A percentile compares a stretch with the other conserved stretches of the same genome.
phyloP scores from a whole-genome alignment of 2,113 vertebrate species.

The Pica pica region DNA sequence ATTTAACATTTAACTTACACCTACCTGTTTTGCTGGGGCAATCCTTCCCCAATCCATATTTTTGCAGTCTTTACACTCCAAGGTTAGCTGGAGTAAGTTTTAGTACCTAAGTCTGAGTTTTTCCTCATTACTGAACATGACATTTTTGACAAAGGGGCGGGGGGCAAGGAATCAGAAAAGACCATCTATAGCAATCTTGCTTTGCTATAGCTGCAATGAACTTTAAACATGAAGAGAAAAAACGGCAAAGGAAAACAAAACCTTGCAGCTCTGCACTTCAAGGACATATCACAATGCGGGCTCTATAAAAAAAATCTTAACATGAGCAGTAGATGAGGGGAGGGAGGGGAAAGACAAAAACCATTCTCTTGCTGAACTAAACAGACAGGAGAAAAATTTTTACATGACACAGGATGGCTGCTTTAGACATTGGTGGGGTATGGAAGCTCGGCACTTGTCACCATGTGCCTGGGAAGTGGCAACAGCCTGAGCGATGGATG shows the following conservation, averaged over 20 bases:
- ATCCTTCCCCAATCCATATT: slow-evolving; percentile 11
- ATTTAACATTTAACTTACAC: background rate
- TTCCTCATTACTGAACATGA: background rate
- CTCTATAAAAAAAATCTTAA: slow-evolving; percentile 65
- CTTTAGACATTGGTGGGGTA: slow-evolving; percentile 26
- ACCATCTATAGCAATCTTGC: slow-evolving; percentile 6
- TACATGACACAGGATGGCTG: slow-evolving; percentile 47
- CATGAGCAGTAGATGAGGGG: slow-evolving; percentile 33
- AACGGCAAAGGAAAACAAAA: slow-evolving; percentile 49
- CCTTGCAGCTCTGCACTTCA: slow-evolving; percentile 63
- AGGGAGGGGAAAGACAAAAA: slow-evolving; percentile 51
- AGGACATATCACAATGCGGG: slow-evolving; percentile 66
- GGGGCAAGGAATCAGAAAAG: background rate
- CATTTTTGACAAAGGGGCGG: slow-evolving; percentile 28
- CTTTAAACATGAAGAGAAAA: slow-evolving; percentile 14
- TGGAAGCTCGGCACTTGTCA: background rate
- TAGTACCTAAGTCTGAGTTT: background rate
- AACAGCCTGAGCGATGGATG: fast-evolving
- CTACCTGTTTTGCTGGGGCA: slow-evolving; percentile 26
- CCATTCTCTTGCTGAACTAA: slow-evolving; percentile 70
- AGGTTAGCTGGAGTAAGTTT: slow-evolving; percentile 1
- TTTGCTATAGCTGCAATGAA: background rate
- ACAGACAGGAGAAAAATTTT: slow-evolving; percentile 56
- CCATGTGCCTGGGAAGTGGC: background rate
- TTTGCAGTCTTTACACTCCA: slow-evolving; percentile 17